phyloP scores from a whole-genome alignment of 1,140 invertebrate species.

The Tetramorium simillimum region DNA sequence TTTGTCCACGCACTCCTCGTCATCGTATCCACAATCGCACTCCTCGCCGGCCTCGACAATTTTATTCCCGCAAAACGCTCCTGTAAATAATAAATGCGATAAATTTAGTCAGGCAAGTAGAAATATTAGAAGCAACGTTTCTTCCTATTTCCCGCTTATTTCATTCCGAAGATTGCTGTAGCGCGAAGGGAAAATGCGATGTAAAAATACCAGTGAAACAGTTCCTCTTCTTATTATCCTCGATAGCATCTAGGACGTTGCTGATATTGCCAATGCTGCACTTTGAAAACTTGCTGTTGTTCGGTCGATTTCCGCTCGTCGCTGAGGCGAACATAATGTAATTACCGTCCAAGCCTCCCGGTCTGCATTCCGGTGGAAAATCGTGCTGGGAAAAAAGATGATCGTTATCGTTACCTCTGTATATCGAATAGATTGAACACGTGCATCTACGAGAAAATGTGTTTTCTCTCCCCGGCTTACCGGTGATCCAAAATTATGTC shows the following conservation, averaged over 20 bases:
- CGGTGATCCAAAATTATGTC: conserved; percentile 99
- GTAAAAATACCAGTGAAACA: conserved; percentile 91
- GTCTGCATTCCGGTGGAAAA: conserved; percentile 96
- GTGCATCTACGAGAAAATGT: not conserved
- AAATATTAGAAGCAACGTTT: conserved; percentile 7
- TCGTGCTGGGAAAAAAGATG: conserved; percentile 91
- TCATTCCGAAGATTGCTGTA: not conserved
- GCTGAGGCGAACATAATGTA: conserved; percentile 99
- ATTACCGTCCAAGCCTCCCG: conserved; percentile 95
- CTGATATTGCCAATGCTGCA: conserved; percentile 98
- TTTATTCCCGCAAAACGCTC: conserved; percentile 99
- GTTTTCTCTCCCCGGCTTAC: conserved; percentile 85
- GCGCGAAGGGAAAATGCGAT: not conserved
- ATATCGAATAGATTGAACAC: not conserved
- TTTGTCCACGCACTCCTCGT: conserved; percentile 95
- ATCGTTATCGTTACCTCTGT: conserved; percentile 32
- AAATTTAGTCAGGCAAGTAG: conserved; percentile 59
- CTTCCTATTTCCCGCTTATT: not conserved
- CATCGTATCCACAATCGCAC: conserved; percentile 99
- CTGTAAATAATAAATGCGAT: conserved; percentile 89
- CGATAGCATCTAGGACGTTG: conserved; percentile 95
- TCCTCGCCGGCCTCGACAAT: conserved; percentile 99
- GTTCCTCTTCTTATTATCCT: conserved; percentile 96
- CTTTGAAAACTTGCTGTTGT: conserved; percentile 97
- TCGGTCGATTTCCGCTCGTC: conserved; percentile 96